Evolutionary conservation across 2,113 vertebrate species (phyloP), one percentile per base, ranked within the genome.

Genomic region (Nipponia nippon): DNA sequence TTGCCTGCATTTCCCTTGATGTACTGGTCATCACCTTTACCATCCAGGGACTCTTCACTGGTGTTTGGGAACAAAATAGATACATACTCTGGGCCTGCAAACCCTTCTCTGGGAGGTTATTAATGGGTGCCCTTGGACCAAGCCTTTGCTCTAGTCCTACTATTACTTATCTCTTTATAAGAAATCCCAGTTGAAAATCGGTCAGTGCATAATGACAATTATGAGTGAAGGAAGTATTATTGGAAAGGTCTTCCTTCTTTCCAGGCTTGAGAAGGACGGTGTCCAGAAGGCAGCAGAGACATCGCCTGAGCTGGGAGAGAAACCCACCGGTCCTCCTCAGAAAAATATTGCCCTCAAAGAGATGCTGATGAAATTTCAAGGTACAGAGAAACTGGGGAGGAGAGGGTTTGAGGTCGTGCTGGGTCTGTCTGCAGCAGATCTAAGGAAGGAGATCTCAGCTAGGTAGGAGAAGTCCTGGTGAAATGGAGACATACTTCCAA

Each of bases 391-490:
- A 2, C 0, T 0, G 8, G 65, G 63, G 10, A 14, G 21, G 30
- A 40, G 36, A 6, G 14, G 25, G 5, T 2, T 1, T 5, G 40
- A 32, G 38, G 23, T 3, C 5, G 2, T 11, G 15, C 8, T 2
- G 13, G 36, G 44, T 2, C 18, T 25, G 11, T 6, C 36, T 18
- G 34, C 34, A 4, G 12, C 19, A 7, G 63, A 7, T 13, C 19
- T 22, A 7, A 20, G 81, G 34, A 34, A 34, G 38, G 52, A 34
- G 40, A 23, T 34, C 16, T 44, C 50, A 7, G 50, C 26, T 7
- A 1, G 23, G 36, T 7, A 15, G 49, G 7, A 36, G 36, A 63
- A 55, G 25, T 16, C 30, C 26, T 13, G 36, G 44, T 49, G 59
- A 30, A 17, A 29, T 4, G 40, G 38, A 29, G 75, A 23, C 18